phyloP scores from a whole-genome alignment of 2,888 invertebrate genomes.

The Gibbula magus region DNA sequence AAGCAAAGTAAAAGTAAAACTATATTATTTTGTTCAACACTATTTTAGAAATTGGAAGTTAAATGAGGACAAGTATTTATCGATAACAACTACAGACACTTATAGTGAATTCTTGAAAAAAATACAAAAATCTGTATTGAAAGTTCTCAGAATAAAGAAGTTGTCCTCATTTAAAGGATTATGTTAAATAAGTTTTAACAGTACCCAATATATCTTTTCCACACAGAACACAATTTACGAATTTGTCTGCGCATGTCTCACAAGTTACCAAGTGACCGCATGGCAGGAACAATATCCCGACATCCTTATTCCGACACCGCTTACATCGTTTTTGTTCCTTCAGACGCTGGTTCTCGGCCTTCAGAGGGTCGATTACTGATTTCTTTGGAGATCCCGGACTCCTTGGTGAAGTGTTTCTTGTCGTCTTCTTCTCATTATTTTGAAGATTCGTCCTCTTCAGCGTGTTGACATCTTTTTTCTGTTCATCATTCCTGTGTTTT shows the following conservation, averaged over 20 bases:
- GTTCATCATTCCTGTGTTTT: background rate
- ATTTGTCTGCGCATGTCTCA: background rate
- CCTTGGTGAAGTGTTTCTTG: background rate
- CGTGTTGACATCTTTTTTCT: no score
- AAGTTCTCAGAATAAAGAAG: background rate
- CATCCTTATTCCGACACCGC: background rate
- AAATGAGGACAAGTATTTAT: no score
- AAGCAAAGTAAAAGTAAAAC: no score
- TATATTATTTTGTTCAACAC: background rate
- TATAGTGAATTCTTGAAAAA: no score
- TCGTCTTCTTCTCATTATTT: background rate
- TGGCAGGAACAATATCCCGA: background rate
- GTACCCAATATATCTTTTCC: conserved; percentile 6
- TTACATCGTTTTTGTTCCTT: background rate
- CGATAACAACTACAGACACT: no score
- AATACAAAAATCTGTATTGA: no score
- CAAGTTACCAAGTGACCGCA: conserved; percentile 13
- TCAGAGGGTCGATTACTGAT: background rate
- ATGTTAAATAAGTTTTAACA: conserved; percentile 7
- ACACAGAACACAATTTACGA: background rate
- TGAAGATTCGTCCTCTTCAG: background rate
- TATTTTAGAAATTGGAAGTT: background rate
- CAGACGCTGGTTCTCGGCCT: background rate
- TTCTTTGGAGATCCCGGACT: background rate
- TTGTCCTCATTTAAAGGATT: background rate